Base-by-base conservation (phyloP, 2,113 vertebrate species). In the Corapipo altera region DNA sequence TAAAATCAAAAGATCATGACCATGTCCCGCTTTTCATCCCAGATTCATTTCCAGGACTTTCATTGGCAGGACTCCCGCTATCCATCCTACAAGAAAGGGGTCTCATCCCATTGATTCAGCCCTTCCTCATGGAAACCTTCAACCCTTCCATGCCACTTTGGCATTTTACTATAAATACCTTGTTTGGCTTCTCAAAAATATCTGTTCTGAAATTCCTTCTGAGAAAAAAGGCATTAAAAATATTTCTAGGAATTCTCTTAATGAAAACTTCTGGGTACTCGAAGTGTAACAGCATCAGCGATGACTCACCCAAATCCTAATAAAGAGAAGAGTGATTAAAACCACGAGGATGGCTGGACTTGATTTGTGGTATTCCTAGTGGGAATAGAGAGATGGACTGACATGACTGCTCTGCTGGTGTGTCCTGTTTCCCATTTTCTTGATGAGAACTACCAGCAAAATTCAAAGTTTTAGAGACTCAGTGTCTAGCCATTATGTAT, bases 401-500 rank as follows among this genome's bases (percentile, higher is more conserved):
- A 54, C 78, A 17, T 3, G 6, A 33, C 24, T 0, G 0, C 49
- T 83, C 65, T 1, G 3, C 22, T 15, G 3, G 55, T 32, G 8
- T 6, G 51, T 41, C 74, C 37, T 69, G 18, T 28, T 85, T 77
- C 62, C 11, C 27, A 19, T 95, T 86, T 84, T 23, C 52, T 33
- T 30, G 52, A 11, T 26, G 75, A 76, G 28, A 90, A 66, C 37
- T 32, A 35, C 6, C 27, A 67, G 58, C 12, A 67, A 58, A 88
- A 73, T 1, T 0, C 37, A 30, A 69, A 18, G 1, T 21, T 90
- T 76, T 14, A 18, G 59, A 75, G 49, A 46, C 18, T 61, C 10
- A 0, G 0, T 5, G 11, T 74, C 82, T 11, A 41, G 15, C 37
- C 18, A 3, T 12, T 64, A 49, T 0, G 0, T 11, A 12, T 5